Percentiles rank a stretch among this genome's conserved stretches.
These are phyloP conservation scores for Montipora foliosa DNA, from an alignment of 64 coral and sea anemone species.

Conservation along the genomic window DNA sequence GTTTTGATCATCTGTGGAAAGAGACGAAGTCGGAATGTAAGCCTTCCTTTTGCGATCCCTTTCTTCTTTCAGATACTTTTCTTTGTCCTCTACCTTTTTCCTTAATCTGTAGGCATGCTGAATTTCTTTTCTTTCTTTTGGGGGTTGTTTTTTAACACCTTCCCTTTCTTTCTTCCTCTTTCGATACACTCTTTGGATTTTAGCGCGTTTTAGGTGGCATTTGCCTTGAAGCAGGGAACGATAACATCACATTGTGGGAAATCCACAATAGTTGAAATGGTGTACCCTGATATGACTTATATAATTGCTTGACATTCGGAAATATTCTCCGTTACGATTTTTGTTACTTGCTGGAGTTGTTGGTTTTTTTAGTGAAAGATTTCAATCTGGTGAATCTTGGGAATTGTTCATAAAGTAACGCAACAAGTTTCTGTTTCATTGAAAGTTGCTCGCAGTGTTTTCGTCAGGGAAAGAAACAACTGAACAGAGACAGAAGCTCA, in stretches of 20 bases:
- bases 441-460: not conserved
- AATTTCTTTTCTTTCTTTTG: not conserved
- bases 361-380: not conserved
- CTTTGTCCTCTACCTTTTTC: not conserved
- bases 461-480: not conserved
- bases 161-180: not conserved
- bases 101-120: constrained; percentile 1
- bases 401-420: too few relatives aligned
- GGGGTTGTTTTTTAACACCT: not conserved
- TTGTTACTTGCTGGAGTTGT: not conserved
- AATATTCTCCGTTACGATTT: not conserved
- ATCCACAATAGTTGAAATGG: not conserved
- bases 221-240: too few relatives aligned
- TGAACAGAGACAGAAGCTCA: not conserved
- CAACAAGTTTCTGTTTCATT: not conserved
- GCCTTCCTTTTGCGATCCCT: not conserved
- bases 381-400: not conserved
- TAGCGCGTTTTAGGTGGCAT: too few relatives aligned
- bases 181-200: not conserved
- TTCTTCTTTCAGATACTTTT: not conserved
- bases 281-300: not conserved
- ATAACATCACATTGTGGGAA: too few relatives aligned
- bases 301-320: not conserved
- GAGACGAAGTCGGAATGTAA: not conserved
- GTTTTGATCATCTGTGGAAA: not conserved